phyloP scores from a whole-genome alignment of 1,140 invertebrate species.

The Tetramorium simillimum region DNA sequence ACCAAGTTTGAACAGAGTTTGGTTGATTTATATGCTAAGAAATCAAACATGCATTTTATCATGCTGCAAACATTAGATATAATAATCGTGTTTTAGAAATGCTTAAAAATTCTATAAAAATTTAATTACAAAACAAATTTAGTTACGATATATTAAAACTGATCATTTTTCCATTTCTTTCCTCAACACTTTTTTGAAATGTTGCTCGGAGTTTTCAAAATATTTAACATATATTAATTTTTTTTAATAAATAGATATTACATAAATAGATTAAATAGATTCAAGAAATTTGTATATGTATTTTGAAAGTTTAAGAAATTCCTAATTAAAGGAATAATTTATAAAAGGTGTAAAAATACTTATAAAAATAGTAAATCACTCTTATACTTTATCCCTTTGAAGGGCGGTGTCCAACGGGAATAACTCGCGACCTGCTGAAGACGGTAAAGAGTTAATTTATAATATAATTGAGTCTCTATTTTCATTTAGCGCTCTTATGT shows the following conservation, averaged over 20 bases:
- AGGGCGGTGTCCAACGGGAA: conserved; percentile 18
- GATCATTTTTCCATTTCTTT: neutral
- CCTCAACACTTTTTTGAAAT: neutral
- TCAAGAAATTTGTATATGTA: neutral
- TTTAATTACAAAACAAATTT: neutral
- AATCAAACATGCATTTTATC: neutral
- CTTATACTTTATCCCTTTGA: neutral
- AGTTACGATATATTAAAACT: neutral
- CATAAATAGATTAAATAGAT: neutral
- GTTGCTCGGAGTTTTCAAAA: neutral
- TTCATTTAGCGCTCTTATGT: neutral
- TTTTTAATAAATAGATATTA: no score
- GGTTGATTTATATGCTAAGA: neutral
- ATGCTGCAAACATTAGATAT: neutral
- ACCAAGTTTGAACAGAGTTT: neutral
- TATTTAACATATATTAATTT: neutral
- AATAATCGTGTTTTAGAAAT: neutral
- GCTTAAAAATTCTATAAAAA: neutral
- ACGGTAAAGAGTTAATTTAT: conserved; percentile 8
- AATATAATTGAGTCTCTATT: neutral
- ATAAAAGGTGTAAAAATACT: neutral
- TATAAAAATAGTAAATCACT: neutral
- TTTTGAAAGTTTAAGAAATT: neutral
- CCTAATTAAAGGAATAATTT: neutral
- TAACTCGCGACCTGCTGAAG: neutral